These are phyloP conservation scores for Paracentrotus lividus DNA, from an alignment of 53 echinoderm and acorn worm species.

Conservation along the genomic window DNA sequence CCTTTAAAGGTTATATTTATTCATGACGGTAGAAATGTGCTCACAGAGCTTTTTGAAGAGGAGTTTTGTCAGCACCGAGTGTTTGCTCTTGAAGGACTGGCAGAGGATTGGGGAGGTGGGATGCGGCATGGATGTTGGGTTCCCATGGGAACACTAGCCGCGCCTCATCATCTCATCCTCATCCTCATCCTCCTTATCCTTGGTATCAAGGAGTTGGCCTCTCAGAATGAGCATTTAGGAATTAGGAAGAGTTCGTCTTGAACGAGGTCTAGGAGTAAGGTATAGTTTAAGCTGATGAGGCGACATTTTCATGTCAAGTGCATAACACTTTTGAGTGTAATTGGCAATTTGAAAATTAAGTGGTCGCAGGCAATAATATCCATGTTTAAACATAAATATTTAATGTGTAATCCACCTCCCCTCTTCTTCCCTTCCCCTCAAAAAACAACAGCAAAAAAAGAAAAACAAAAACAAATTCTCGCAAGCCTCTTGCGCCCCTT, in stretches of 20 bases:
- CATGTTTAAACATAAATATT: no score
- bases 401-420: no score
- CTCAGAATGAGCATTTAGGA: neutral
- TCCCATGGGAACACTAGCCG: slow-evolving; percentile 33
- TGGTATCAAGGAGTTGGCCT: neutral
- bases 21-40: neutral
- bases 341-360: no score
- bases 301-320: neutral
- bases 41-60: neutral
- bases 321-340: neutral
- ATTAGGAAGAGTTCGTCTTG: neutral
- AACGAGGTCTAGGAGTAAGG: neutral
- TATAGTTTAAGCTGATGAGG: neutral
- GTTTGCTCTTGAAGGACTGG: neutral
- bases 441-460: no score
- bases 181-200: slow-evolving; percentile 13
- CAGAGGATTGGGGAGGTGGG: slow-evolving; percentile 4
- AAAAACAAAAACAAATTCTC: no score
- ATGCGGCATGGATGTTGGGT: slow-evolving; percentile 22
- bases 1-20: slow-evolving; percentile 24
- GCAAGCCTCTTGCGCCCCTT: no score
- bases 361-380: no score
- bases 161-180: neutral
- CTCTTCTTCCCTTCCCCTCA: no score
- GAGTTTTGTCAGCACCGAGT: neutral